Base-by-base conservation (phyloP, 2,113 vertebrate species). In the Anarrhichthys ocellatus region DNA sequence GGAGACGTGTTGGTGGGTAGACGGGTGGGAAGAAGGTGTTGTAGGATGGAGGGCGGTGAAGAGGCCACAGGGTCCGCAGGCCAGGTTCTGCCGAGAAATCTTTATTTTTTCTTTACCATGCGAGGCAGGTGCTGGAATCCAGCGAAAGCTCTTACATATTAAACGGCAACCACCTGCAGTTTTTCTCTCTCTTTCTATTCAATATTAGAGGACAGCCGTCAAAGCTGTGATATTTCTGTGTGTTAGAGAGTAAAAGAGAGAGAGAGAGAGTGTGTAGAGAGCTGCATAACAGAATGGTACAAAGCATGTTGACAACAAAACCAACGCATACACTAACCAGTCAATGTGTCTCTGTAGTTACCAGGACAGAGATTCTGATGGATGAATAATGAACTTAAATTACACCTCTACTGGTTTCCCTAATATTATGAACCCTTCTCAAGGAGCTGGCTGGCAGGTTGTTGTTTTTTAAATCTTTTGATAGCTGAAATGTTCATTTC, bases 61-160 rank as follows among this genome's bases (percentile, higher is more conserved):
- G 76, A 84, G 88, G 90, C 83, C 83, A 85, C 68, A 58, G 81
- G 81, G 85, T 92, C 80, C 18, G 10, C 73, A 82, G 91, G 88
- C 78, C 85, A 89, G 66, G 88, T 85, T 56, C 91, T 82, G 52
- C 54, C 0, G 90, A 92, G 92, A 87, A 81, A 88, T 77, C 66
- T 62, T 78, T 38, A 9, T 34, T 75, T 84, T 76, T 66, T 40
- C 76, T 65, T 94, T 91, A 85, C 89, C 89, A 93, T 94, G 94
- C 94, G 73, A 91, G 89, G 78, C 91, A 92, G 89, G 87, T 83
- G 73, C 81, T 50, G 73, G 76, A 78, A 90, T 89, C 86, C 91
- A 86, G 83, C 54, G 73, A 92, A 92, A 87, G 65, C 90, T 90
- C 83, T 94, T 90, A 94, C 94, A 95, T 95, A 95, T 95, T 95